Base-by-base conservation (phyloP, 2,113 vertebrate genomes). In the Periophthalmus modestus region DNA sequence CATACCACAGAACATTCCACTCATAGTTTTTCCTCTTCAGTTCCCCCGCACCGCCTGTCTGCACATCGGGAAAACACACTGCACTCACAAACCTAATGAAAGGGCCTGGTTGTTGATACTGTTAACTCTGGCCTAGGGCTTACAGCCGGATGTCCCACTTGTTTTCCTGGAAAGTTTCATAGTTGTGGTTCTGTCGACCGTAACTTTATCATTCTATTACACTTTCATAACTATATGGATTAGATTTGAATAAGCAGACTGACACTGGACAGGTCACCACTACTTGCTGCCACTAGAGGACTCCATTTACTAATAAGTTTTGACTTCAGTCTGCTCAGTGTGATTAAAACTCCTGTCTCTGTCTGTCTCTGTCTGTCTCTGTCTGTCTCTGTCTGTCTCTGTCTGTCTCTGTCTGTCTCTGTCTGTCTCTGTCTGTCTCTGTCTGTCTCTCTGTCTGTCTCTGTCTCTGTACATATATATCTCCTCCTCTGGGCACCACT, bases 1-100 rank as follows among this genome's bases (percentile, higher is more conserved):
- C 79, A 73, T 76, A 39, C 55, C 47, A 12, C 39, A 12, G 55
- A 47, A 34, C 77, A 82, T 82, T 85, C 79, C 84, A 33, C 6
- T 71, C 73, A 79, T 85, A 77, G 47, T 66, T 66, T 19, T 66
- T 69, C 59, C 71, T 34, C 66, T 14, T 23, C 46, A 0, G 21
- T 46, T 23, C 43, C 16, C 10, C 69, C n/a, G n/a, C n/a, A n/a
- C 50, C 62, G 13, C 50, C 48, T 46, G 19, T 68, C 58, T 62
- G 39, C 15, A 28, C 48, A 34, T 61, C 33, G 55, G 69, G 61
- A 33, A 71, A 71, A 71, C n/a, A 50, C 55, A 47, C 43, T 73
- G 54, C 13, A 48, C 74, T 71, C 57, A 39, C 63, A 74, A 74
- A 68, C 70, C 36, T 66, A 24, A 5, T 67, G 65, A 75, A 65